phyloP scores from a whole-genome alignment of 2,888 invertebrate genomes.

The Iphiclides podalirius region DNA sequence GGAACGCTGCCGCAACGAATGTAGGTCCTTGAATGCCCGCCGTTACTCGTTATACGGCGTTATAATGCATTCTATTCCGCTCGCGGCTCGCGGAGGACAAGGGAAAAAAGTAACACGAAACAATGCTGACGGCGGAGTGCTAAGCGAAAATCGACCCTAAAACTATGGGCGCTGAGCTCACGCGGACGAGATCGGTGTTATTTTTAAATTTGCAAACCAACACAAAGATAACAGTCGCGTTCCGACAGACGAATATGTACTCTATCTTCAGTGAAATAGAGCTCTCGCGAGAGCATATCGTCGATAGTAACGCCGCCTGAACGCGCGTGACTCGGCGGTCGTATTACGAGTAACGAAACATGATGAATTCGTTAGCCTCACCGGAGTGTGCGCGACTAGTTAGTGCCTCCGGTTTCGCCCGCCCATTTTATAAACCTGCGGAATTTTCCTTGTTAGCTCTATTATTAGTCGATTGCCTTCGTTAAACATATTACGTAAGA shows the following conservation, averaged over 20 bases:
- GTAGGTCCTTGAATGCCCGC: conserved; percentile 16
- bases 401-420: neutral
- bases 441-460: no score
- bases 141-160: conserved; percentile 7
- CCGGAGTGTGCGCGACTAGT: neutral
- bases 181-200: neutral
- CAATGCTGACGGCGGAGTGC: neutral
- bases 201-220: conserved; percentile 3
- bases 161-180: neutral
- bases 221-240: neutral
- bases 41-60: conserved; percentile 24
- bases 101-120: conserved; percentile 1
- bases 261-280: neutral
- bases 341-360: conserved; percentile 19
- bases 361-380: conserved; percentile 14
- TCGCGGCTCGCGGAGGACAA: conserved; percentile 1
- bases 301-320: neutral
- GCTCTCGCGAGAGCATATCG: neutral
- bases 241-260: neutral
- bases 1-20: conserved; percentile 6
- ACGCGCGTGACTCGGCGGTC: conserved; percentile 7
- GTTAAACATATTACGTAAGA: no score
- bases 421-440: no score
- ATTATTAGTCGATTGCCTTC: no score
- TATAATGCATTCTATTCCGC: conserved; percentile 16